These are phyloP conservation scores for Neodiprion lecontei DNA, from an alignment of 1,140 invertebrate genomes.

Conservation along the genomic window DNA sequence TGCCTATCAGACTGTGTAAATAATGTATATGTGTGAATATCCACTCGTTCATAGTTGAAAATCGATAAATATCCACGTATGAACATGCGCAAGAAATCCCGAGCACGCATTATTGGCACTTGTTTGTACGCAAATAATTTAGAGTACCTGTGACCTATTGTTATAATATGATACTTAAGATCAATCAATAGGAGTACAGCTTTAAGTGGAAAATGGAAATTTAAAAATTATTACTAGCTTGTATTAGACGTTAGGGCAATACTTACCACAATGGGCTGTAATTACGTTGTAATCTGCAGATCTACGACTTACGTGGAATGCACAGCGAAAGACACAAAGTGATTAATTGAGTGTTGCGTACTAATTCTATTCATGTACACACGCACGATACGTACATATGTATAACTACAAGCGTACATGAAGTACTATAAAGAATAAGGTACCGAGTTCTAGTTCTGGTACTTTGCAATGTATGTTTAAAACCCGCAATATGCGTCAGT, in stretches of 20 bases:
- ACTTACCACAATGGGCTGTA: background rate
- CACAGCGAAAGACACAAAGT: conserved; percentile 4
- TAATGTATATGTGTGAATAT: conserved; percentile 8
- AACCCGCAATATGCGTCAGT: too few relatives aligned
- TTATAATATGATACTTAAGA: too few relatives aligned
- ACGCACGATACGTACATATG: background rate
- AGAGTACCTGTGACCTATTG: too few relatives aligned
- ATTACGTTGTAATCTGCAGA: background rate
- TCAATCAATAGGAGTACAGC: too few relatives aligned
- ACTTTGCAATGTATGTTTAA: too few relatives aligned
- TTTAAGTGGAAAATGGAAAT: too few relatives aligned
- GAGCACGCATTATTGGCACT: background rate
- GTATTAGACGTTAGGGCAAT: too few relatives aligned
- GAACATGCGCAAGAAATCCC: background rate
- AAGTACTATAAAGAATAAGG: too few relatives aligned
- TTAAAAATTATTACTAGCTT: too few relatives aligned
- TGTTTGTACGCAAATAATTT: background rate
- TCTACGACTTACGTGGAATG: background rate
- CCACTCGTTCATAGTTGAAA: background rate
- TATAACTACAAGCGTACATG: too few relatives aligned
- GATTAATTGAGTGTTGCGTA: background rate
- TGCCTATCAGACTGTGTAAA: conserved; percentile 1
- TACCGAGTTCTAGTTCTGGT: too few relatives aligned
- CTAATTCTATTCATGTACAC: background rate
- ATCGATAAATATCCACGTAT: background rate